Percentiles rank a stretch among this genome's conserved stretches.
Conservation (phyloP, 2,113 vertebrate species). For the Scalopus aquaticus region DNA sequence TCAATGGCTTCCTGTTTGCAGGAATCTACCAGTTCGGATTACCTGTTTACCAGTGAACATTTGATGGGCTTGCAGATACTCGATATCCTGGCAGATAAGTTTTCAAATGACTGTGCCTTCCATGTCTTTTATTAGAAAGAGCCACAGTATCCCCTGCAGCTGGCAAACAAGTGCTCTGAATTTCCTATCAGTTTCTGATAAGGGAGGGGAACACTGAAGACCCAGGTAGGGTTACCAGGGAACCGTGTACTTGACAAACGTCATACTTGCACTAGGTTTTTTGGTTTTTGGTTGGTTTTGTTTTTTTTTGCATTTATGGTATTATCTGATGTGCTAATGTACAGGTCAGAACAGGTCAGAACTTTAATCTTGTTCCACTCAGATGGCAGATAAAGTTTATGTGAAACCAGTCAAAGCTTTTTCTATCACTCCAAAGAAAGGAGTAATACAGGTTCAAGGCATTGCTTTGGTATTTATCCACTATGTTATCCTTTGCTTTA, state of each 20-base stretch:
- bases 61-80: constrained; percentile 65
- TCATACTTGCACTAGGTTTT: fast-evolving
- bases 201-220: neutral
- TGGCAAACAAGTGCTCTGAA: neutral
- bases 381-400: constrained; percentile 22
- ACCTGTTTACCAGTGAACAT: constrained; percentile 38
- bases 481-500: neutral
- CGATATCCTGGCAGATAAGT: constrained; percentile 52
- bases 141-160: neutral
- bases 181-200: neutral
- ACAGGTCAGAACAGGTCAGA: neutral
- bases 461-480: neutral
- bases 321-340: constrained; percentile 29
- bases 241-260: neutral
- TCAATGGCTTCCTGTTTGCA: neutral
- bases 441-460: neutral
- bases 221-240: neutral
- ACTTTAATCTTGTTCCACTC: constrained; percentile 19
- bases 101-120: neutral
- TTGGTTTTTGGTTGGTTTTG: neutral
- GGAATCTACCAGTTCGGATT: constrained; percentile 63
- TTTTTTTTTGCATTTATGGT: neutral
- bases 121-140: neutral
- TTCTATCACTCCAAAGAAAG: neutral
- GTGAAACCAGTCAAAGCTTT: neutral